phyloP scores from a whole-genome alignment of 2,888 invertebrate species.

The Pseudococcus viburni region DNA sequence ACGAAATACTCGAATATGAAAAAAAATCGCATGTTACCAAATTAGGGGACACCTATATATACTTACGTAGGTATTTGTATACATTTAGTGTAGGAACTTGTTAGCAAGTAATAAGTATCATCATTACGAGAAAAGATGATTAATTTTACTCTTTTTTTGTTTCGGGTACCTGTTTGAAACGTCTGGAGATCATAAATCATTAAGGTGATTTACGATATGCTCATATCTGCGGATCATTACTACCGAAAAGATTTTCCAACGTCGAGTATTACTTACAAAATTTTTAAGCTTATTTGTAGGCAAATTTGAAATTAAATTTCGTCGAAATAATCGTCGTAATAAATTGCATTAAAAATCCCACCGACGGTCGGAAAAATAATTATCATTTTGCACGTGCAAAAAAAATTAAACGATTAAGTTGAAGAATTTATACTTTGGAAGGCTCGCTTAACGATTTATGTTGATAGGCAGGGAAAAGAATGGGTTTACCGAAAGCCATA shows the following conservation, averaged over 20 bases:
- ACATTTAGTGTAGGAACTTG: not conserved
- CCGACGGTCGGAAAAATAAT: constrained; percentile 2
- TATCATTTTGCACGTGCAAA: constrained; percentile 18
- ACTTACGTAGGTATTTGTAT: not conserved
- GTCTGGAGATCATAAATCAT: constrained; percentile 44
- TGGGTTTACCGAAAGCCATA: not conserved
- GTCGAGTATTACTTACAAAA: not conserved
- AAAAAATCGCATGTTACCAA: not conserved
- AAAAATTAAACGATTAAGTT: not conserved
- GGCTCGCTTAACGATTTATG: not conserved
- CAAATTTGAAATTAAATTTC: constrained; percentile 7
- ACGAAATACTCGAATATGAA: not conserved
- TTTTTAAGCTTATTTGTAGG: constrained; percentile 3
- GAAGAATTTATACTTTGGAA: not conserved
- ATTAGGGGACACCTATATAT: constrained; percentile 6
- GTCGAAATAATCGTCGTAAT: constrained; percentile 22
- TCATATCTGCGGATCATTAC: not conserved
- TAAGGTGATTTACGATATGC: constrained; percentile 12
- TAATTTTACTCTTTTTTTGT: constrained; percentile 8
- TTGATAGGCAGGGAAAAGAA: not conserved
- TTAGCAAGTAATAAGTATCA: constrained; percentile 36
- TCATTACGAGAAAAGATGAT: constrained; percentile 28
- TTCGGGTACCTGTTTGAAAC: not conserved
- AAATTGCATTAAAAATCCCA: not conserved
- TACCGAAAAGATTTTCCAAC: constrained; percentile 8